phyloP scores from a whole-genome alignment of 2,113 vertebrate genomes.

The Callionymus lyra region DNA sequence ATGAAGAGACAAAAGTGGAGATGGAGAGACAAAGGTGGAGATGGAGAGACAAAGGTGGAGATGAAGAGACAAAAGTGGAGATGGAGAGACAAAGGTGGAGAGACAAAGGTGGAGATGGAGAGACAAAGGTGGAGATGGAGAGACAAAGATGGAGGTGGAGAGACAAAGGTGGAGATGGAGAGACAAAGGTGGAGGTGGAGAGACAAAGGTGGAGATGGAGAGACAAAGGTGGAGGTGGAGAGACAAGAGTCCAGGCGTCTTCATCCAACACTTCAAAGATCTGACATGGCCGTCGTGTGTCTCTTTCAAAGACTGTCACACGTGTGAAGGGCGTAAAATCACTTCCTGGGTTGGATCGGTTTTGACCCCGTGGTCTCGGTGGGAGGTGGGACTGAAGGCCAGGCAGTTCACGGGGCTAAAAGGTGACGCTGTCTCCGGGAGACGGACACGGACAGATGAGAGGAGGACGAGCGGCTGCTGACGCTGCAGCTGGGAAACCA shows the following conservation, averaged over 20 bases:
- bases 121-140: no score
- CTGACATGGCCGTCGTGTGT: background rate
- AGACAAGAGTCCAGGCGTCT: background rate
- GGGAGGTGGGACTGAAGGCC: slow-evolving; percentile 29
- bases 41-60: no score
- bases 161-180: no score
- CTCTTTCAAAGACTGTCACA: slow-evolving; percentile 24
- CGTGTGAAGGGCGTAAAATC: slow-evolving; percentile 48
- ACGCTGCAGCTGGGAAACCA: slow-evolving; percentile 48
- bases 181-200: no score
- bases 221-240: background rate
- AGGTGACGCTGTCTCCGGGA: slow-evolving; percentile 35
- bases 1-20: no score
- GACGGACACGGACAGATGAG: slow-evolving; percentile 46
- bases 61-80: no score
- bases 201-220: background rate
- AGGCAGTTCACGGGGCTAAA: slow-evolving; percentile 30
- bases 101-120: no score
- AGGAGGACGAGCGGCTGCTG: slow-evolving; percentile 14
- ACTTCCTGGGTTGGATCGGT: slow-evolving; percentile 40
- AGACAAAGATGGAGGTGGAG: no score
- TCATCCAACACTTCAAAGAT: slow-evolving; percentile 19
- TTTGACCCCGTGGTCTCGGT: slow-evolving; percentile 39
- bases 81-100: no score
- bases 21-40: no score